phyloP scores from a whole-genome alignment of 2,797 vertebrate species.

The Borostomias antarcticus region DNA sequence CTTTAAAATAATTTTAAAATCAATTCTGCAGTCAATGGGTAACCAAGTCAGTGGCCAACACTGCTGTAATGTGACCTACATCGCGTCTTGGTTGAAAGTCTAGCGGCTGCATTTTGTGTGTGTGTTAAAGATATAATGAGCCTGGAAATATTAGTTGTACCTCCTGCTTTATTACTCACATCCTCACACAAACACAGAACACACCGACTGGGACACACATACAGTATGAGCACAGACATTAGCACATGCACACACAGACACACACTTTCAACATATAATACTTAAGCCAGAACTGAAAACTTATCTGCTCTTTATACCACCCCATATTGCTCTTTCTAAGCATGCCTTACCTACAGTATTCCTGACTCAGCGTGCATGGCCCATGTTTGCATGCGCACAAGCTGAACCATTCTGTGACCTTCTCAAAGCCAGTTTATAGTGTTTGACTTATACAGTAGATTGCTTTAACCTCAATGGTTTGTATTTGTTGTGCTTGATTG shows the following conservation, averaged over 20 bases:
- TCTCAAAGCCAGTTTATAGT: conserved; percentile 21
- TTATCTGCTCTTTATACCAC: conserved; percentile 14
- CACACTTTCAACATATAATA: conserved; percentile 19
- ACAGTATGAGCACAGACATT: conserved; percentile 1
- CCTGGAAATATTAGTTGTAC: conserved; percentile 9
- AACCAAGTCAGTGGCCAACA: too few species aligned
- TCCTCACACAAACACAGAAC: background rate
- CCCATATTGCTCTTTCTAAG: conserved; percentile 22
- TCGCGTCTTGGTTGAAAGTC: too few species aligned
- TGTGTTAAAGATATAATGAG: background rate
- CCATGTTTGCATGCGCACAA: conserved; percentile 73
- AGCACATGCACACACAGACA: conserved; percentile 17
- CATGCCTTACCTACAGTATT: conserved; percentile 49
- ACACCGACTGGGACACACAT: conserved; percentile 4
- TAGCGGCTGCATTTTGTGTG: too few species aligned
- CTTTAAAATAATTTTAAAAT: background rate
- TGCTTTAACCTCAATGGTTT: conserved; percentile 27
- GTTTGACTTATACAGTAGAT: conserved; percentile 11
- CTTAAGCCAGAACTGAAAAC: background rate
- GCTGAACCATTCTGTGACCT: conserved; percentile 30
- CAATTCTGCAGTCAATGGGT: too few species aligned
- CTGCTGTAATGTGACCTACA: too few species aligned
- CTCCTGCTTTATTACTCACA: conserved; percentile 1
- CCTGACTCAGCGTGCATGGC: conserved; percentile 72
- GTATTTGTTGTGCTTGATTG: background rate